Base-by-base conservation (phyloP, 2,888 invertebrate species). In the Acanthopleura granulata region DNA sequence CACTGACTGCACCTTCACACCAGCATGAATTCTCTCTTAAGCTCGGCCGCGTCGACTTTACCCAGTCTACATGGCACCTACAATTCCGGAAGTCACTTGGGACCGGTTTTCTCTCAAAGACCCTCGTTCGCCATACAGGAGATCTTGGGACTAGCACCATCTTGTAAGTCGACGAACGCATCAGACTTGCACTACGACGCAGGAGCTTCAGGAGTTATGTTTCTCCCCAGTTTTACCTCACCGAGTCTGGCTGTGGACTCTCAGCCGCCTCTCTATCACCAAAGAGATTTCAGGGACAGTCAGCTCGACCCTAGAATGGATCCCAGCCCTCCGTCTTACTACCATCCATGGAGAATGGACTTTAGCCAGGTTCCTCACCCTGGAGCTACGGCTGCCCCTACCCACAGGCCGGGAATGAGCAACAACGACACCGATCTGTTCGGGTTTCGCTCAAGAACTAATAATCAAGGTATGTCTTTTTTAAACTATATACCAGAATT, bases 61-160 rank as follows among this genome's bases (percentile, higher is more conserved):
- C 57, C 57, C 3, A 57, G 57, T 57, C 18, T 57, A 57, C 57
- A 57, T 22, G 57, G 57, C 12, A 22, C 57, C 3, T 57, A 57
- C 22, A 57, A 57, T 57, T n/a, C 78, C 18, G 80, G 74, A 29
- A 82, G 83, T 74, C 81, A 81, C 75, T 82, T 83, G 72, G 79
- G 83, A 61, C 84, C 82, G 73, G 81, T 85, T 81, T 84, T 84
- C 74, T 75, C 79, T 12, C 95, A 95, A 91, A 92, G 95, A 83
- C 94, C 95, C 80, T 95, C 96, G 72, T 96, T 96, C 91, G 96
- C 94, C 81, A 96, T 96, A 87, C 96, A 96, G 91, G 96, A 96
- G 92, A 93, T 96, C 86, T 92, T 96, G 84, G 96, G 96, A 11
- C 79, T 86, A n/a, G 79, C 80, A 29, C 92, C 78, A 49, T 79